phyloP scores from a whole-genome alignment of 2,888 invertebrate genomes.

The Drosophila recens region DNA sequence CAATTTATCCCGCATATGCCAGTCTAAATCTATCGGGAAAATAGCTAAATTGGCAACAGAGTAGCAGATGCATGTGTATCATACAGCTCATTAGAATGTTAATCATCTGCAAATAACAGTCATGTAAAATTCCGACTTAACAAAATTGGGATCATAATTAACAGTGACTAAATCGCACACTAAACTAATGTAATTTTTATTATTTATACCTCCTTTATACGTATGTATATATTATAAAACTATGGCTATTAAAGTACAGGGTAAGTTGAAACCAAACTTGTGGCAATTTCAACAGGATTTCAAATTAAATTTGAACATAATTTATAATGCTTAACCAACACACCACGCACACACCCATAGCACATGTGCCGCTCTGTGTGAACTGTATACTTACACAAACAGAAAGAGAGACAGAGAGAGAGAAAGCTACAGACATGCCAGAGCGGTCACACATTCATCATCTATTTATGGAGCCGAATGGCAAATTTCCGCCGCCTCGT shows the following conservation, averaged over 20 bases:
- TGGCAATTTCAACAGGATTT: conserved; percentile 50
- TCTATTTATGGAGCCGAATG: conserved; percentile 65
- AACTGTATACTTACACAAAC: background rate
- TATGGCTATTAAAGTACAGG: background rate
- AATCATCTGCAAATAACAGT: background rate
- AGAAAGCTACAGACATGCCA: conserved; percentile 44
- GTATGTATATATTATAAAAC: background rate
- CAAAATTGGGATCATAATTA: background rate
- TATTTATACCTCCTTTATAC: background rate
- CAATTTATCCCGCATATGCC: no score
- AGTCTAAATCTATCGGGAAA: no score
- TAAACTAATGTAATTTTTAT: background rate
- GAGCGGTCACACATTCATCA: conserved; percentile 73
- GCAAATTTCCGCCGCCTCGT: conserved; percentile 18
- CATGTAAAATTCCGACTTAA: no score
- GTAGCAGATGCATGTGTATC: no score
- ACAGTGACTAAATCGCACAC: background rate
- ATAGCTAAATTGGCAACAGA: no score
- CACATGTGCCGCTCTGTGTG: conserved; percentile 16
- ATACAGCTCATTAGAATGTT: no score
- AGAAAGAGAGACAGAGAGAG: background rate
- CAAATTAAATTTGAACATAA: conserved; percentile 76
- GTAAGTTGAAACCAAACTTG: conserved; percentile 42
- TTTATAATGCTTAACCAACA: conserved; percentile 49
- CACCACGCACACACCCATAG: conserved; percentile 7